A percentile compares a stretch with the other conserved stretches of the same genome.
phyloP scores from a whole-genome alignment of 2,113 vertebrate genomes.

The Tragelaphus strepsiceros region DNA sequence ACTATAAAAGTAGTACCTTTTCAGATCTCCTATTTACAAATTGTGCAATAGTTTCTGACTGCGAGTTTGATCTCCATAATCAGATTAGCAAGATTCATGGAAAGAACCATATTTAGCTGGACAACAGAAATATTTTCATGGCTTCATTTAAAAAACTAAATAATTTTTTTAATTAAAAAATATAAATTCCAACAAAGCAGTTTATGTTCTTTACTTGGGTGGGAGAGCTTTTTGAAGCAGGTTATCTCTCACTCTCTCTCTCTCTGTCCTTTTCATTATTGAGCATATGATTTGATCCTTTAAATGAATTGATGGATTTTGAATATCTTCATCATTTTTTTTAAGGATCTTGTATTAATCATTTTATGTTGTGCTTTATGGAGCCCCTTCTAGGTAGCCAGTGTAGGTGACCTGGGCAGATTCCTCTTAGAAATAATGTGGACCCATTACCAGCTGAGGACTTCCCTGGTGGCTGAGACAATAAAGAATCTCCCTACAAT shows the following conservation, averaged over 20 bases:
- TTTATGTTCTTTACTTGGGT: neutral
- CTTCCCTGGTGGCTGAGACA: neutral
- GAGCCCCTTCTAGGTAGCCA: neutral
- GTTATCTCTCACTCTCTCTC: neutral
- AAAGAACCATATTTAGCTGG: neutral
- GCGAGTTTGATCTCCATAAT: neutral
- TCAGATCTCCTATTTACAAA: neutral
- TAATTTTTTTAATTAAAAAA: neutral
- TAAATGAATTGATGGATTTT: constrained; percentile 21
- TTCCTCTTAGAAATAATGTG: neutral
- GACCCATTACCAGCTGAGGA: neutral
- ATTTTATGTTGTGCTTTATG: neutral
- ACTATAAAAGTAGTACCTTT: neutral
- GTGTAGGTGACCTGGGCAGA: neutral
- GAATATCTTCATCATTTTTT: neutral
- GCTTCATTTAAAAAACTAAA: neutral
- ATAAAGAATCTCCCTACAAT: neutral
- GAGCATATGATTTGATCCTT: neutral
- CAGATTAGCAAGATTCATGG: neutral
- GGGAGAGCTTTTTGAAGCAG: neutral
- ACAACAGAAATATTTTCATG: constrained; percentile 10
- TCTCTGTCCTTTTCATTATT: neutral
- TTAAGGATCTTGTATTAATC: neutral
- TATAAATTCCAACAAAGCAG: neutral
- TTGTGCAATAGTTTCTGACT: neutral